These are phyloP conservation scores for Mimumesa dahlbomi DNA, from an alignment of 2,888 invertebrate genomes.

Conservation along the genomic window DNA sequence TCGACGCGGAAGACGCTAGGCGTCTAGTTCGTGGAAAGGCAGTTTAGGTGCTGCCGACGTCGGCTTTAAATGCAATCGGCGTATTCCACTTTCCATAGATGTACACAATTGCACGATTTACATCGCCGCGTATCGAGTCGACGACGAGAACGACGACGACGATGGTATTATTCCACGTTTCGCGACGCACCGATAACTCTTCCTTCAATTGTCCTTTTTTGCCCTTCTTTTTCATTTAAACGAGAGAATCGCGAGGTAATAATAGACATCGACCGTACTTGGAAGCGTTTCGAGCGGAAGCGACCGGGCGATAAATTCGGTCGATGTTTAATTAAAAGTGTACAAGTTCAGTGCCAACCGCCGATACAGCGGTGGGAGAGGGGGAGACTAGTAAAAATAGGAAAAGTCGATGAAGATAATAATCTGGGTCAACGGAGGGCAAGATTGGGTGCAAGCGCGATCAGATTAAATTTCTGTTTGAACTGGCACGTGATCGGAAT, in stretches of 20 bases:
- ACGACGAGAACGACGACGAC: too few species aligned
- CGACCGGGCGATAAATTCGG: not conserved
- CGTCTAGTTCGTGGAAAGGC: not conserved
- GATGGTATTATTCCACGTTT: too few species aligned
- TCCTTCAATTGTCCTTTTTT: too few species aligned
- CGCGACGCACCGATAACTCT: too few species aligned
- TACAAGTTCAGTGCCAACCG: constrained; percentile 36
- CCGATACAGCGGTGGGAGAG: too few species aligned
- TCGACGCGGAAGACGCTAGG: constrained; percentile 1
- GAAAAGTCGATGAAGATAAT: constrained; percentile 35
- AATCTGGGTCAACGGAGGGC: constrained; percentile 51
- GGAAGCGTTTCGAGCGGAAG: not conserved
- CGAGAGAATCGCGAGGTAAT: too few species aligned
- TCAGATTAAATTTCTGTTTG: constrained; percentile 57
- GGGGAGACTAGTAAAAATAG: constrained; percentile 48
- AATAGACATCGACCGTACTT: too few species aligned
- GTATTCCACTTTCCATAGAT: too few species aligned
- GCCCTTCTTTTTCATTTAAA: too few species aligned
- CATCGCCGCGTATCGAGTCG: too few species aligned
- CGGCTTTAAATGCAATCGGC: too few species aligned
- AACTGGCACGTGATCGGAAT: constrained; percentile 48
- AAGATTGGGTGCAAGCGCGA: constrained; percentile 48
- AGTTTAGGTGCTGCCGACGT: not conserved
- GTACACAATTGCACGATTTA: too few species aligned
- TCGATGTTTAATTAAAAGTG: constrained; percentile 23